Conservation (phyloP, 2,797 vertebrate species). For the Merluccius polli region DNA sequence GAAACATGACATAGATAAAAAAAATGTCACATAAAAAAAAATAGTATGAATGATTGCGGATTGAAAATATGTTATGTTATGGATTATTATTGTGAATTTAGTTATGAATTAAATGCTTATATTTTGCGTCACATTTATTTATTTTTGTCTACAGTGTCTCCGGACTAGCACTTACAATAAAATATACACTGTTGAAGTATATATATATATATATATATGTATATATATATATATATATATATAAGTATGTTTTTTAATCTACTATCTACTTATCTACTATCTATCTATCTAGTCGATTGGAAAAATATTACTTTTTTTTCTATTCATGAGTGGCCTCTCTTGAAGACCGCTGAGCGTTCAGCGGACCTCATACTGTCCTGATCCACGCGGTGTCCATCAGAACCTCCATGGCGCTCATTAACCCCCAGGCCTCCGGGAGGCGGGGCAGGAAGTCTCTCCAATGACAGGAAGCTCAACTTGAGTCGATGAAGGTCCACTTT, state of each 20-base stretch:
- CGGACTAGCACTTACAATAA: neutral
- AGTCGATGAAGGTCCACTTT: slow-evolving; percentile 40
- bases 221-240: too few species aligned
- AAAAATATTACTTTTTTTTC: neutral
- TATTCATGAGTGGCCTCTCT: neutral
- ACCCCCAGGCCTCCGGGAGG: slow-evolving; percentile 65
- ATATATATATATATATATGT: too few species aligned
- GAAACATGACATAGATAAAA: too few species aligned
- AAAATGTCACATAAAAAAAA: too few species aligned
- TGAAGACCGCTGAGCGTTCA: too few species aligned
- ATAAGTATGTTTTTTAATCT: neutral
- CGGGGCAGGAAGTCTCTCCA: slow-evolving; percentile 13
- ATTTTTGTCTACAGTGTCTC: neutral
- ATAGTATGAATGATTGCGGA: neutral
- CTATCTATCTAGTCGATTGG: too few species aligned
- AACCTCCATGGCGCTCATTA: slow-evolving; percentile 85
- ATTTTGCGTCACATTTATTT: neutral
- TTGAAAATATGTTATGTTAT: neutral
- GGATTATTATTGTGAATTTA: too few species aligned
- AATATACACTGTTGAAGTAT: neutral
- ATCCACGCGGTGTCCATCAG: slow-evolving; percentile 57
- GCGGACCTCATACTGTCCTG: too few species aligned
- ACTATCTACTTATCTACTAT: neutral
- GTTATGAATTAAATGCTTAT: too few species aligned
- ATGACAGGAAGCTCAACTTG: slow-evolving; percentile 48